Conservation (phyloP, 2,888 invertebrate species). For the Oxyteleia sp. region DNA sequence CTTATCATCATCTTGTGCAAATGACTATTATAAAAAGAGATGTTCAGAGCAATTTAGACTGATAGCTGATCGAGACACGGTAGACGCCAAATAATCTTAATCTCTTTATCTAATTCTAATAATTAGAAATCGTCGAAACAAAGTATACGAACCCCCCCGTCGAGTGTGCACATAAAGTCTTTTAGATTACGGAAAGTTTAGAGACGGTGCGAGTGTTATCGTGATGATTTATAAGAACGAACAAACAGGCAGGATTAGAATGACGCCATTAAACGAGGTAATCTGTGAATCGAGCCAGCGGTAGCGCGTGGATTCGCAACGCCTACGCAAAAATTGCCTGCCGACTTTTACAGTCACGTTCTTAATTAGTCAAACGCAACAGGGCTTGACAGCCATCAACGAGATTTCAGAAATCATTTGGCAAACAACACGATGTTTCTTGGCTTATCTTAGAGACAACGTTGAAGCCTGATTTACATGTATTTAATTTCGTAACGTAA, state of each 20-base stretch:
- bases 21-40: too few species aligned
- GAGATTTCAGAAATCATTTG: too few species aligned
- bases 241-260: slow-evolving; percentile 81
- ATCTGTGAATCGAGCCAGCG: slow-evolving; percentile 81
- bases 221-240: slow-evolving; percentile 87
- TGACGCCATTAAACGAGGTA: slow-evolving; percentile 83
- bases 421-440: too few species aligned
- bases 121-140: slow-evolving; percentile 38
- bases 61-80: too few species aligned
- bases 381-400: too few species aligned
- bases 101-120: slow-evolving; percentile 51
- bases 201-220: slow-evolving; percentile 76
- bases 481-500: too few species aligned
- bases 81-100: slow-evolving; percentile 39
- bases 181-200: slow-evolving; percentile 78
- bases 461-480: too few species aligned
- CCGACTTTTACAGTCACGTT: too few species aligned
- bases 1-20: too few species aligned
- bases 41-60: too few species aligned
- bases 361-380: too few species aligned
- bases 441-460: too few species aligned
- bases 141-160: slow-evolving; percentile 36
- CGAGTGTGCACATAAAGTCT: slow-evolving; percentile 44
- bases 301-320: slow-evolving; percentile 76
- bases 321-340: slow-evolving; percentile 72